Conservation (phyloP, 2,888 invertebrate genomes). For the Apoda limacodes region DNA sequence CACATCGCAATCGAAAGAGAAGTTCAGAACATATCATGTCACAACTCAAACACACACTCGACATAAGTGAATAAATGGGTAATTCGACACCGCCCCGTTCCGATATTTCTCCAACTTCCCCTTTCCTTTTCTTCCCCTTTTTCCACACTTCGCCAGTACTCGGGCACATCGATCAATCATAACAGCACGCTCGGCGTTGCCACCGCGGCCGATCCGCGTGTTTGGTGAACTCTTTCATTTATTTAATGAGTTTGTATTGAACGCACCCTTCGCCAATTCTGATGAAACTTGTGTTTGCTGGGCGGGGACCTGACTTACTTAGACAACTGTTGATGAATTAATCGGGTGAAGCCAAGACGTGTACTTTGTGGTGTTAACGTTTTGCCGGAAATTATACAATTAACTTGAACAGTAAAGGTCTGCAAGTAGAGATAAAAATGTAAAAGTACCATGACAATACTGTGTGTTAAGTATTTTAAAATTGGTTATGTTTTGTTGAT, state of each 20-base stretch:
- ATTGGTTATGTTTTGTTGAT: too few relatives aligned
- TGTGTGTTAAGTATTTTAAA: too few relatives aligned
- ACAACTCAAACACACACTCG: slow-evolving; percentile 46
- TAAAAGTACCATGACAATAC: too few relatives aligned
- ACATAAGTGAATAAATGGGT: slow-evolving; percentile 53
- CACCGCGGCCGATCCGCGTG: slow-evolving; percentile 29
- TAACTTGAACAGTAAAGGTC: too few relatives aligned
- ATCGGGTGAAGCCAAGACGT: slow-evolving; percentile 33
- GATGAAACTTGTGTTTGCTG: slow-evolving; percentile 30
- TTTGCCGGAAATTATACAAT: too few relatives aligned
- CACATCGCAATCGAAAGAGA: slow-evolving; percentile 24
- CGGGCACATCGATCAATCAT: slow-evolving; percentile 42
- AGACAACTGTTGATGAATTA: slow-evolving; percentile 48
- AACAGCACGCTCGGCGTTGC: slow-evolving; percentile 21
- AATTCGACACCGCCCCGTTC: slow-evolving; percentile 35
- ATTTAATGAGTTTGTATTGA: slow-evolving; percentile 50
- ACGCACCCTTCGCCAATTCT: slow-evolving; percentile 15
- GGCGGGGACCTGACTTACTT: slow-evolving; percentile 27
- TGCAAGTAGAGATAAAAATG: too few relatives aligned
- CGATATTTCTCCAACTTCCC: slow-evolving; percentile 29
- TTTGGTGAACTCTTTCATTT: slow-evolving; percentile 63
- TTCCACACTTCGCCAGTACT: slow-evolving; percentile 5
- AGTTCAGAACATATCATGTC: slow-evolving; percentile 32
- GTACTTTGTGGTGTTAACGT: too few relatives aligned
- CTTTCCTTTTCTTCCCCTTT: slow-evolving; percentile 10